A percentile compares a stretch with the other conserved stretches of the same genome.
Evolutionary conservation across 2,113 vertebrate species (phyloP).

Genomic region (Anoura caudifer): DNA sequence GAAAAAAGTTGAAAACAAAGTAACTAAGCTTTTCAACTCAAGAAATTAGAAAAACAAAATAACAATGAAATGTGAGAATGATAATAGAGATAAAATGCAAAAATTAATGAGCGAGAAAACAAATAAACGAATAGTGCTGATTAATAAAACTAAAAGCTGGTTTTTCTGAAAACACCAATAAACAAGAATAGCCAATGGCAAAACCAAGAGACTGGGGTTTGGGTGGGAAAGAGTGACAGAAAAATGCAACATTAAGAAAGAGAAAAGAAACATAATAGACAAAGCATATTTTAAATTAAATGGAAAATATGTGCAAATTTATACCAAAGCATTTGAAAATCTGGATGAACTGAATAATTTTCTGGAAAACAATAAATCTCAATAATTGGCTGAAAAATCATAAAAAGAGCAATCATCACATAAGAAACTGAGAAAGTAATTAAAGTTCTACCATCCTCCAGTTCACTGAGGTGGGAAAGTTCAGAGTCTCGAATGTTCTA

Average conservation of each 20-base stretch:
- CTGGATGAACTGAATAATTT: not conserved
- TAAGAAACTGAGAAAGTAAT: not conserved
- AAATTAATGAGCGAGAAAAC: not conserved
- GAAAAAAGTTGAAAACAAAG: not conserved
- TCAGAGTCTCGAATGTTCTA: not conserved
- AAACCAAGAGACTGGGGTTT: not conserved
- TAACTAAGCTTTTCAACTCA: conserved; percentile 14
- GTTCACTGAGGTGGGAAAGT: not conserved
- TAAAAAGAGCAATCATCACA: not conserved
- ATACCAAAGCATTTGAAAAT: not conserved
- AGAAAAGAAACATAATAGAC: not conserved
- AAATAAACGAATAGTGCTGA: not conserved
- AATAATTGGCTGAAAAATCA: not conserved
- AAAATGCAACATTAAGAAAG: not conserved
- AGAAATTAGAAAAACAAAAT: not conserved
- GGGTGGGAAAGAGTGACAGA: not conserved
- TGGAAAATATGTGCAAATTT: not conserved
- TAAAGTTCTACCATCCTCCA: not conserved
- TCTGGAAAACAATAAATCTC: not conserved
- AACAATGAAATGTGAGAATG: not conserved
- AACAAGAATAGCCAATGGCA: not conserved
- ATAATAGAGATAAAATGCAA: not conserved
- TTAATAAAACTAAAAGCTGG: conserved; percentile 7
- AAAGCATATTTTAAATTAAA: conserved; percentile 8
- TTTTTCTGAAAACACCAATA: conserved; percentile 5